Conservation (phyloP, 1,140 invertebrate species). For the Drosophila trapezifrons region DNA sequence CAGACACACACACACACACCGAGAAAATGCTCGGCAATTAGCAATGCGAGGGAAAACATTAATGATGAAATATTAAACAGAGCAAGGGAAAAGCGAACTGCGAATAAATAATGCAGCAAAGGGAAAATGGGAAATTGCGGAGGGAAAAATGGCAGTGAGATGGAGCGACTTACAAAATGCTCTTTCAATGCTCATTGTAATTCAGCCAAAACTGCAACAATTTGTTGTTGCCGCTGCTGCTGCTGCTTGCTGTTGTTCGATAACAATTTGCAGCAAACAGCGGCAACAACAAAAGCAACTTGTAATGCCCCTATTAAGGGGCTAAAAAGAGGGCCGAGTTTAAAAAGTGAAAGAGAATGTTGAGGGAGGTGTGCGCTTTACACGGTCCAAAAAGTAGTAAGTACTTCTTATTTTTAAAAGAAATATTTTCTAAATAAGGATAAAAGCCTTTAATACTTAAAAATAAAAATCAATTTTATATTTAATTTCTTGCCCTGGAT, state of each 20-base stretch:
- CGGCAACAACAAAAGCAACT: slow-evolving; percentile 47
- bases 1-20: neutral
- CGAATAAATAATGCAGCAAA: slow-evolving; percentile 40
- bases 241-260: slow-evolving; percentile 43
- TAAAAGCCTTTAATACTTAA: no score
- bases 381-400: no score
- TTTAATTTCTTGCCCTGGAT: no score
- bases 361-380: neutral
- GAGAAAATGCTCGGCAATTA: slow-evolving; percentile 38
- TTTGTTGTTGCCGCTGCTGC: slow-evolving; percentile 22
- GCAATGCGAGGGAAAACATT: slow-evolving; percentile 47
- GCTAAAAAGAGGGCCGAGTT: neutral
- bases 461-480: no score
- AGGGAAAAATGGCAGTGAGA: neutral
- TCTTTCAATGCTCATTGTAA: slow-evolving; percentile 51
- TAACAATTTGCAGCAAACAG: slow-evolving; percentile 43
- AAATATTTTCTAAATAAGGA: no score
- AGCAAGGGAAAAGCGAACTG: slow-evolving; percentile 15
- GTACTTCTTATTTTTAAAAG: no score
- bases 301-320: slow-evolving; percentile 41
- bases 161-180: slow-evolving; percentile 43
- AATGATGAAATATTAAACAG: slow-evolving; percentile 53
- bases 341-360: neutral
- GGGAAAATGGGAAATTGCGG: slow-evolving; percentile 7
- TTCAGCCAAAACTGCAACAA: slow-evolving; percentile 47